Conservation (phyloP, 2,113 vertebrate genomes). For the Sceloporus undulatus region DNA sequence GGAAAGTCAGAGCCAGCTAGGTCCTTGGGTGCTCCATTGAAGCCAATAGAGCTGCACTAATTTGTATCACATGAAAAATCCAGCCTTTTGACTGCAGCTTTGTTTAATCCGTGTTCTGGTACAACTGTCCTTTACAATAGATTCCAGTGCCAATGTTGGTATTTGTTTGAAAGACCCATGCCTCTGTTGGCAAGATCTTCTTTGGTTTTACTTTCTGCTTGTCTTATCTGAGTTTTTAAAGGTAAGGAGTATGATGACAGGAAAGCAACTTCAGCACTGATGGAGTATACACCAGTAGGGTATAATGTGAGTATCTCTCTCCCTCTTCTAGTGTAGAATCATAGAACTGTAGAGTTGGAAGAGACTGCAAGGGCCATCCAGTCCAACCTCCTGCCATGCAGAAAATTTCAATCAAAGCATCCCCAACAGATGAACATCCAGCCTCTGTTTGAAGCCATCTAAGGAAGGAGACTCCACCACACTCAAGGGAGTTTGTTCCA, state of each 20-base stretch:
- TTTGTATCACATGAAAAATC: slow-evolving; percentile 22
- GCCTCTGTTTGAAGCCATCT: too few species aligned
- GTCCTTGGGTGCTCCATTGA: neutral
- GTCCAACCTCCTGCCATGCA: too few species aligned
- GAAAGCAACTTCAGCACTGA: neutral
- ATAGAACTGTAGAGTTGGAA: too few species aligned
- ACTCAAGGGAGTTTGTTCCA: too few species aligned
- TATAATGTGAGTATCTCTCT: too few species aligned
- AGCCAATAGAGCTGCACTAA: slow-evolving; percentile 17
- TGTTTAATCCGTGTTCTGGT: slow-evolving; percentile 30
- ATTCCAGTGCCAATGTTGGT: slow-evolving; percentile 21
- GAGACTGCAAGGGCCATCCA: too few species aligned
- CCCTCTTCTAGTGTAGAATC: too few species aligned
- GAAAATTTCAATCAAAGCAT: too few species aligned
- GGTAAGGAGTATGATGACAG: neutral
- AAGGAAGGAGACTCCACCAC: too few species aligned
- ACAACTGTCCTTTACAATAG: neutral
- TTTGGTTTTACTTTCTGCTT: neutral
- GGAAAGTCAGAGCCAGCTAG: neutral
- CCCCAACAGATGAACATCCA: too few species aligned
- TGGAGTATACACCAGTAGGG: too few species aligned
- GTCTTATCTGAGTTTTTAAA: neutral
- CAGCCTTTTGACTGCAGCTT: slow-evolving; percentile 21
- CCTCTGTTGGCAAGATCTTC: neutral
- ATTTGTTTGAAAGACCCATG: neutral